Evolutionary conservation across 1,140 invertebrate genomes (phyloP), one percentile per base, ranked within the genome.

Genomic region (Diachasmimorpha longicaudata): DNA sequence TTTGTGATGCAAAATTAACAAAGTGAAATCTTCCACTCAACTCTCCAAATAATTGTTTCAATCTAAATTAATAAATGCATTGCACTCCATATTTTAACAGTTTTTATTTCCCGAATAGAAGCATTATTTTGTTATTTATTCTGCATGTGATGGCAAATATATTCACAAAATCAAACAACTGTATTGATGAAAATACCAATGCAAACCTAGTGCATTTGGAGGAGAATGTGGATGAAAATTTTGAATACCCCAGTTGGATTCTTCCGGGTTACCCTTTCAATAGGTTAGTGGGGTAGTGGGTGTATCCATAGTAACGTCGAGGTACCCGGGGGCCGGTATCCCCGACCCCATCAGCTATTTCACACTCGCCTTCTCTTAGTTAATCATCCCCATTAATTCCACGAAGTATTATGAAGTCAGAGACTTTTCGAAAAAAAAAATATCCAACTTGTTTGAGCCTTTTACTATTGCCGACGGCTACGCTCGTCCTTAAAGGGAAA

Each of bases 241-340:
- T 55, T 73, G 31, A 31, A 58, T 37, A 55, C n/a, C 23, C 21
- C 31, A 31, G 21, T 66, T 37, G n/a, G 23, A 46, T n/a, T 3
- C n/a, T 58, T 16, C 21, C 36, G 44, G 37, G 23, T 55, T 72
- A 68, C 58, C 39, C 72, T 67, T 68, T 25, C 23, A 44, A 36
- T 55, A 48, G 46, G 25, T 66, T 14, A 52, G 48, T 72, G 46
- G 52, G 31, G 52, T 13, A 31, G 44, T 48, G 70, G 78, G 72
- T 72, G 82, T 84, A 71, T 72, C 77, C 79, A 82, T 83, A 81
- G 72, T 77, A 72, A 84, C 83, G 77, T 70, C 81, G 75, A 79
- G 81, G 83, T 83, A 83, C 77, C 83, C 81, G 81, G 81, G 82
- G 77, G 58, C 63, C 19, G 31, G 36, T 55, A 72, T 63, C 11